Evolutionary conservation across 2,888 invertebrate species (phyloP), one percentile per base, ranked within the genome.

Genomic region (Eulithis prunata): DNA sequence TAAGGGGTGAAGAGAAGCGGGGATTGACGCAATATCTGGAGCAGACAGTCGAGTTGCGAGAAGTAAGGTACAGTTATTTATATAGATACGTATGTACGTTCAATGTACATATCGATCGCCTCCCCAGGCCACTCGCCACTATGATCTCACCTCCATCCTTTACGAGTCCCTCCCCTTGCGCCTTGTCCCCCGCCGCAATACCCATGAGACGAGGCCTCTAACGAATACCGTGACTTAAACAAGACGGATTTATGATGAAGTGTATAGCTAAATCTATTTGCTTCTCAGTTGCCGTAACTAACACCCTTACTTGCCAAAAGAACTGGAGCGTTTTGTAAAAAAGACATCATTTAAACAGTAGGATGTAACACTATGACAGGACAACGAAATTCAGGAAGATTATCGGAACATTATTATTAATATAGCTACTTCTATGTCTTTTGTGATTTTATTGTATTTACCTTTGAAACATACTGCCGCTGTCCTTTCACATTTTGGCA

Each of bases 41-140:
- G 87, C 90, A 90, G 90, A 91, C 91, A 90, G 87, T 90, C 85
- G 90, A 89, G 90, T 90, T 89, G 91, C 85, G 90, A 90, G 90
- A 89, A 90, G 90, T 90, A 89, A 89, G 91, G 90, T 88, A 89
- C 88, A 84, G 88, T 87, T 91, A 90, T 90, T 88, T 91, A 90
- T 90, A 90, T 85, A 87, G 89, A 85, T 91, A 90, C 86, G 87
- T 91, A 91, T 90, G 87, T 91, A 91, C 88, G 91, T 89, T 91
- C 90, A 91, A 91, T 91, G 91, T 92, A 92, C 92, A 91, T 92
- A 93, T 93, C 91, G 92, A 93, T 93, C 92, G 92, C 87, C 90
- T 89, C 90, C 90, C 91, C 90, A 83, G 87, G 90, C 89, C 89
- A 91, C 92, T 91, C 91, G 91, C 91, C 92, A 92, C 92, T 93